phyloP scores from a whole-genome alignment of 2,113 vertebrate genomes.

The Rana temporaria region DNA sequence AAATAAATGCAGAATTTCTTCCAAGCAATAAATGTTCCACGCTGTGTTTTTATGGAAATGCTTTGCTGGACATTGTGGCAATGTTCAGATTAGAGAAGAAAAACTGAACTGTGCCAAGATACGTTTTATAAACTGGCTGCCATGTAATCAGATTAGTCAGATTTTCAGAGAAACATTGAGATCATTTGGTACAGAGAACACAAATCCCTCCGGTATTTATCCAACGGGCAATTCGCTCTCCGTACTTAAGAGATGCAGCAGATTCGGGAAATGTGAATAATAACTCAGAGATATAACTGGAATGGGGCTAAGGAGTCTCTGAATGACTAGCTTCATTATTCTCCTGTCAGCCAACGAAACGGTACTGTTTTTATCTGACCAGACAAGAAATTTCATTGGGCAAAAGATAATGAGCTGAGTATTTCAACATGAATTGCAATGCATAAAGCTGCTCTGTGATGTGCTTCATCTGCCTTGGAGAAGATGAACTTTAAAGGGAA shows the following conservation, averaged over 20 bases:
- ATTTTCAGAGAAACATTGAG: constrained; percentile 41
- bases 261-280: constrained; percentile 29
- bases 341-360: constrained; percentile 43
- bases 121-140: constrained; percentile 30
- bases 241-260: constrained; percentile 28
- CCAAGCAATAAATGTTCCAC: constrained; percentile 2
- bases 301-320: constrained; percentile 42
- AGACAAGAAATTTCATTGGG: constrained; percentile 36
- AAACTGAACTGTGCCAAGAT: constrained; percentile 30
- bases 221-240: constrained; percentile 6
- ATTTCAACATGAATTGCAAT: constrained; percentile 37
- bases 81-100: constrained; percentile 9
- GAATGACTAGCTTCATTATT: constrained; percentile 49
- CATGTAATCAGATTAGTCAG: constrained; percentile 40
- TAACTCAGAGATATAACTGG: constrained; percentile 38
- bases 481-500: constrained; percentile 27
- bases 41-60: constrained; percentile 13
- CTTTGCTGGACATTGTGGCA: constrained; percentile 12
- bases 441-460: constrained; percentile 9
- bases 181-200: constrained; percentile 11
- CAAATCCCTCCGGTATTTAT: constrained; percentile 25
- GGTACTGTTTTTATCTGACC: constrained; percentile 19
- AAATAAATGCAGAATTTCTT: not conserved
- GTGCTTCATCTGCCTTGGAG: constrained; percentile 21
- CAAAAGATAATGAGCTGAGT: constrained; percentile 40